Evolutionary conservation across 92 coral and sea anemone genomes (phyloP), one percentile per base, ranked within the genome.

Genomic region (Umimayanthus kanabou): DNA sequence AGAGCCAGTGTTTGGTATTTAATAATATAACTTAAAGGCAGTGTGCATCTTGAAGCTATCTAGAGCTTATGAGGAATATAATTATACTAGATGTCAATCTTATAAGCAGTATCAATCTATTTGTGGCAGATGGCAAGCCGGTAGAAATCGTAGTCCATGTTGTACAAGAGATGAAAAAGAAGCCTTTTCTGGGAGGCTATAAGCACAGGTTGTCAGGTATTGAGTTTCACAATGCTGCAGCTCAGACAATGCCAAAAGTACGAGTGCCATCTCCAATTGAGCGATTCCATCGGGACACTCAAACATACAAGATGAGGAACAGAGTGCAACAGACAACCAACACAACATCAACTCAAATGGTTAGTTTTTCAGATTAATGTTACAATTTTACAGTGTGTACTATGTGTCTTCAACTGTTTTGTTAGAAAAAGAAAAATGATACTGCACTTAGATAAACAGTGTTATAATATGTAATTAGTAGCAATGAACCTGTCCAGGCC

Each of bases 301-400:
- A 97, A 86, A 95, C 99, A 43, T 93, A 91, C 64, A 92, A 93
- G 33, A 71, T 92, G 80, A 95, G 90, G 80, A 97, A 94, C 80
- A 90, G 92, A 84, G 71, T 80, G 11, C 99, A 97, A 82, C 99
- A 97, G 84, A 97, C 99, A 43, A 91, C 96, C 53, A 97, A 97
- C 77, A 92, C 94, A 13, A 97, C 99, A 1, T 97, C 99, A 20
- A 97, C 99, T 67, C 99, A 97, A 89, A 97, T 97, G 99, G 99
- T 97, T 81, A 89, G 93, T 82, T 61, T 37, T 25, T 57, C 9
- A 66, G 16, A 16, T n/a, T 30, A 80, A 2, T 2, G 37, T 4
- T 39, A 53, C 3, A 4, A 33, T 13, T 14, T 3, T 20, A 8
- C 39, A n/a, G 18, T 18, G 37, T 18, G 37, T 2, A 33, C 2